Evolutionary conservation across 2,797 vertebrate species (phyloP), one percentile per base, ranked within the genome.

Genomic region (Periophthalmus magnuspinnatus): DNA sequence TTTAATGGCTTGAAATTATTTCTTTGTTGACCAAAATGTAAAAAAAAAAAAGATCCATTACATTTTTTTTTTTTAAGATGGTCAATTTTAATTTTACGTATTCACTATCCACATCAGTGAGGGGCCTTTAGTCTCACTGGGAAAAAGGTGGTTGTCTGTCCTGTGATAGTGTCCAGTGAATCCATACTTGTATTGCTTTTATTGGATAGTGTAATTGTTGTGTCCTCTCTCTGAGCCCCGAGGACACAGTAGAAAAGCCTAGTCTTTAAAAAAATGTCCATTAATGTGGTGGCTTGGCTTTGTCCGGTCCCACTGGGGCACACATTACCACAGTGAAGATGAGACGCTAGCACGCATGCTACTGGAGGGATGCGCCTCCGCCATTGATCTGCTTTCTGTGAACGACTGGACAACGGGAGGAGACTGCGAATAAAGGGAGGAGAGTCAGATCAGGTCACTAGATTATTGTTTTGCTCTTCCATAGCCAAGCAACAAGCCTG

Each of bases 201-300:
- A 86, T 83, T 81, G 75, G 67, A 77, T 64, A 59, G 48, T 45
- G 32, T 80, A 80, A 80, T 81, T 81, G 74, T 81, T 83, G 78
- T 81, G 81, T 84, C 59, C 45, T 36, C 66, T 71, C 67, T 21
- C 9, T 65, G 70, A 88, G 75, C 82, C 75, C 81, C n/a, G 50
- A 80, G 83, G 82, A 83, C 70, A 57, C 64, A n/a, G 74, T 71
- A 62, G 67, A 80, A 86, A 83, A 86, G 68, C 74, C 55, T 72
- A 21, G 1, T 81, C 17, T 64, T 88, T 14, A 24, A 24, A 38
- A 60, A 6, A 84, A 84, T 81, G 85, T 74, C 78, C 83, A 83
- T 85, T 91, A 84, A 90, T 90, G 87, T 86, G 81, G 80, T 87
- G 57, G 77, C 80, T 33, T 84, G 80, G 63, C 81, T 81, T 68